Evolutionary conservation across 2,888 invertebrate genomes (phyloP).

Genomic region (Apamea sordens): DNA sequence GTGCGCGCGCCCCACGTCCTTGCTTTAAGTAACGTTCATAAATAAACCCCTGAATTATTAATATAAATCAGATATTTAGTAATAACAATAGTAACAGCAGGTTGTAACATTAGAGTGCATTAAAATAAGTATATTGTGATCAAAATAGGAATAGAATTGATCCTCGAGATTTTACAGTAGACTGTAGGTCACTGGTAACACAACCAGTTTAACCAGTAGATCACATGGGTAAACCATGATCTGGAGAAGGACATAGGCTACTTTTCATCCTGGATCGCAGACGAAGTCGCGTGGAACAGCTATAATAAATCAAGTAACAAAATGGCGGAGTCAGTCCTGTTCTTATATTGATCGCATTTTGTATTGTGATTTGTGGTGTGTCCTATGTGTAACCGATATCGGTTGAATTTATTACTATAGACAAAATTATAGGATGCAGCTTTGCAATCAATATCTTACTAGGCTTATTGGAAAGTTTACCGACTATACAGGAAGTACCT

Average conservation of each 20-base stretch:
- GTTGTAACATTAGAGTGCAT: conserved; percentile 47
- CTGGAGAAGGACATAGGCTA: too few species aligned
- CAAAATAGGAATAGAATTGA: conserved; percentile 13
- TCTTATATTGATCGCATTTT: conserved; percentile 21
- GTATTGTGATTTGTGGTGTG: conserved; percentile 44
- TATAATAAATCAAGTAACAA: not conserved
- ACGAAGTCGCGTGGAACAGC: too few species aligned
- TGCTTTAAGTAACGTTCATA: not conserved
- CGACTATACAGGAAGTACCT: not conserved
- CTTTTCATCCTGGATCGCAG: too few species aligned
- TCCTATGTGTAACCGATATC: conserved; percentile 9
- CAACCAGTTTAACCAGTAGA: not conserved
- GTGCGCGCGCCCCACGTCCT: not conserved
- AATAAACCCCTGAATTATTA: not conserved
- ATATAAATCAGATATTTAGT: conserved; percentile 15
- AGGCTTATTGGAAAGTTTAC: not conserved
- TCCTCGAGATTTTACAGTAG: not conserved
- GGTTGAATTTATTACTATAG: conserved; percentile 1
- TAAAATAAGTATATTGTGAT: conserved; percentile 25
- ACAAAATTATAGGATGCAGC: not conserved
- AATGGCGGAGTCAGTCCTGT: conserved; percentile 7
- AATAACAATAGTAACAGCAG: conserved; percentile 34
- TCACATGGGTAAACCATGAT: too few species aligned
- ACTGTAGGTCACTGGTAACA: not conserved
- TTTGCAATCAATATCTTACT: not conserved